These are phyloP conservation scores for Subanguina moxae DNA, from an alignment of 1,140 invertebrate genomes.

Conservation along the genomic window DNA sequence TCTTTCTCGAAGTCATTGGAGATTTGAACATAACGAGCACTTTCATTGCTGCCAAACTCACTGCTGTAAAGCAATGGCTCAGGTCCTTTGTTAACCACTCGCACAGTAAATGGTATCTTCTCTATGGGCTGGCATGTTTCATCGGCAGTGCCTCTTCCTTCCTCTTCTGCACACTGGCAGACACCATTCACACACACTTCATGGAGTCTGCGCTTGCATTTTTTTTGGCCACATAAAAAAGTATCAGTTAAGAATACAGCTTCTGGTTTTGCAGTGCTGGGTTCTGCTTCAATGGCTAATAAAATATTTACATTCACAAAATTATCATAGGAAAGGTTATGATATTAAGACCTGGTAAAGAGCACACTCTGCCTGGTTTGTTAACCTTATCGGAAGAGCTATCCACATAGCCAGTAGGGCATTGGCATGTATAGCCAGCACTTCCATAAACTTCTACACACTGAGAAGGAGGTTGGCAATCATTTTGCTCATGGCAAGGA, in stretches of 20 bases:
- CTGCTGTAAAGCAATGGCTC: conserved; percentile 55
- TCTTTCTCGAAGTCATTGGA: conserved; percentile 51
- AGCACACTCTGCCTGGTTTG: conserved; percentile 53
- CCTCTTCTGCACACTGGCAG: conserved; percentile 43
- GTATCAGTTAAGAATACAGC: background rate
- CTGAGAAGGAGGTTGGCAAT: conserved; percentile 52
- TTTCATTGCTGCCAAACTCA: conserved; percentile 50
- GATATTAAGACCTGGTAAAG: no score
- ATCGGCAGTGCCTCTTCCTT: conserved; percentile 38
- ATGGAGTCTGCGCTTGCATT: background rate
- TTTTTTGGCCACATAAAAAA: background rate
- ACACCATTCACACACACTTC: conserved; percentile 10
- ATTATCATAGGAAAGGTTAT: no score
- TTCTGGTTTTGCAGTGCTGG: no score
- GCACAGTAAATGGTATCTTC: conserved; percentile 45
- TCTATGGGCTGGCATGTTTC: conserved; percentile 50
- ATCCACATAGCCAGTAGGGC: conserved; percentile 47
- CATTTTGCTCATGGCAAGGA: conserved; percentile 31
- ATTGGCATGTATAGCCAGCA: conserved; percentile 55
- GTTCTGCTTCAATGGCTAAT: no score
- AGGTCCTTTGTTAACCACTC: conserved; percentile 41
- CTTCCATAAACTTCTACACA: conserved; percentile 51
- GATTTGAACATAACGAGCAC: conserved; percentile 52
- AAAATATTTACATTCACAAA: no score
- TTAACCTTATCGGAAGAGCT: conserved; percentile 53